Evolutionary conservation across 2,797 vertebrate genomes (phyloP).

Genomic region (Etheostoma perlongum): DNA sequence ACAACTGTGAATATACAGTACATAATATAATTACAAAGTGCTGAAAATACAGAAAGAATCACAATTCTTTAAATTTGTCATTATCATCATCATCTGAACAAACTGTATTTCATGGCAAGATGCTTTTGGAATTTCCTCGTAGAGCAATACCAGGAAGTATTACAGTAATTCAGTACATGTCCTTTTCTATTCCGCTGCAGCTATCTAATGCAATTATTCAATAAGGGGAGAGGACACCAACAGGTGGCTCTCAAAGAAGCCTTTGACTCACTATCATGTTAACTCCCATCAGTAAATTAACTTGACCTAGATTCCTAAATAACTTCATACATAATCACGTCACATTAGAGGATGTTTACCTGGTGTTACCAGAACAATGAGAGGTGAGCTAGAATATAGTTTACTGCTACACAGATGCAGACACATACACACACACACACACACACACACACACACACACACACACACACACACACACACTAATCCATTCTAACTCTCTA

Average conservation of each 20-base stretch:
- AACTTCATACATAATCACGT: background rate
- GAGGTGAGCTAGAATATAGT: background rate
- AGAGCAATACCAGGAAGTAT: background rate
- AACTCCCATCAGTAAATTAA: constrained; percentile 10
- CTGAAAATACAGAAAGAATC: background rate
- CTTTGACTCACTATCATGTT: constrained; percentile 35
- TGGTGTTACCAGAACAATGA: background rate
- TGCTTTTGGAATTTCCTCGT: constrained; percentile 1
- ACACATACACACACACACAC: background rate
- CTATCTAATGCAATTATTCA: constrained; percentile 45
- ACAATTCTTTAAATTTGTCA: background rate
- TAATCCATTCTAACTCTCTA: too few relatives aligned
- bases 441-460: constrained; percentile 9
- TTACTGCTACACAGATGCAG: background rate
- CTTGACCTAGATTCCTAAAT: constrained; percentile 32
- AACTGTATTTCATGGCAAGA: background rate
- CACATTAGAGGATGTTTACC: background rate
- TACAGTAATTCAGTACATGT: background rate
- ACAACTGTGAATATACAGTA: background rate
- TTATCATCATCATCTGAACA: background rate
- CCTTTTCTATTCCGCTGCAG: background rate
- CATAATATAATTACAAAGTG: background rate
- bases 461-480: background rate
- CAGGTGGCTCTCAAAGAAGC: constrained; percentile 42
- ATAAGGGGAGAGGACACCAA: constrained; percentile 29